Evolutionary conservation across 1,140 invertebrate genomes (phyloP).

Genomic region (Drosophila triauraria): DNA sequence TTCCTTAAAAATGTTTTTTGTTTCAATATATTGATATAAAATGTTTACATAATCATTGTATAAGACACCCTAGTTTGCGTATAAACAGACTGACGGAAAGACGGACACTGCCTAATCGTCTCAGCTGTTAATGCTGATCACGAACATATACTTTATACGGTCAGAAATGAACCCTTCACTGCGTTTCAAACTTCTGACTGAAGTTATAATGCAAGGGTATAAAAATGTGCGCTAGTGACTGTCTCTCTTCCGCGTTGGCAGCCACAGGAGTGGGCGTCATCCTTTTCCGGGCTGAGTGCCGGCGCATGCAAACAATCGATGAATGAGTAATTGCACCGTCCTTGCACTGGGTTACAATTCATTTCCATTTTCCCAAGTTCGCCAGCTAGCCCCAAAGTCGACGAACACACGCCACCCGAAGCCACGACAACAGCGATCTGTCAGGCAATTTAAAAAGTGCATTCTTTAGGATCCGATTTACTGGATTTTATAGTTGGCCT

Average conservation of each 20-base stretch:
- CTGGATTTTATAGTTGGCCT: no score
- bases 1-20: no score
- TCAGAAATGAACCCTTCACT: no score
- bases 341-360: constrained; percentile 45
- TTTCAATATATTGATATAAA: no score
- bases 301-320: constrained; percentile 68
- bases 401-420: constrained; percentile 12
- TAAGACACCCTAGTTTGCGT: no score
- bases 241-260: neutral
- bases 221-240: neutral
- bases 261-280: constrained; percentile 1
- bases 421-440: constrained; percentile 33
- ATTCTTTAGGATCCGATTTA: constrained; percentile 18
- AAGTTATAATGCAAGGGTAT: no score
- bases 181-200: no score
- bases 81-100: no score
- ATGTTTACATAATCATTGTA: no score
- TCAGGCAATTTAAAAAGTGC: constrained; percentile 56
- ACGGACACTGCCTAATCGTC: no score
- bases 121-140: no score
- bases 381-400: neutral
- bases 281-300: constrained; percentile 10
- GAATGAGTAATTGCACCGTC: constrained; percentile 72
- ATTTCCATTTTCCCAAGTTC: constrained; percentile 8
- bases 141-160: no score